Conservation (phyloP, 2,797 vertebrate species). For the Phoebastria nigripes region DNA sequence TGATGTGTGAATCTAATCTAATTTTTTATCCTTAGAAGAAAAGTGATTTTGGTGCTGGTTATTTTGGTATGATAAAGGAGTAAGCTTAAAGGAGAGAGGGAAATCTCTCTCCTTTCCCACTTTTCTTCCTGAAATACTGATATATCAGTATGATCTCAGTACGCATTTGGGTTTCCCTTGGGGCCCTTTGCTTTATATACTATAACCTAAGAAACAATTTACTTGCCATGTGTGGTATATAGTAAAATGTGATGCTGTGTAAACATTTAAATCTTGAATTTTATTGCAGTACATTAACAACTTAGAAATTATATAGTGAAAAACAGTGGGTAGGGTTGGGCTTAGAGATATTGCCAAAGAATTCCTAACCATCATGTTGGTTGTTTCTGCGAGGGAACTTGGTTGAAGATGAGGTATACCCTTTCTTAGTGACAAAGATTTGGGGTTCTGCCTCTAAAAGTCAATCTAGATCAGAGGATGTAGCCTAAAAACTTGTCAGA, state of each 20-base stretch:
- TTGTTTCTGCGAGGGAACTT: not conserved
- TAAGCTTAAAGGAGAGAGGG: not conserved
- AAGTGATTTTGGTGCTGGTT: not conserved
- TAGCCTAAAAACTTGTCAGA: constrained; percentile 31
- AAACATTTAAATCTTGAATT: not conserved
- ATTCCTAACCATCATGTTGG: not conserved
- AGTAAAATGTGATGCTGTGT: not conserved
- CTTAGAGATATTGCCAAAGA: not conserved
- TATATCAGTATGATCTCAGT: not conserved
- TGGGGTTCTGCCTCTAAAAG: not conserved
- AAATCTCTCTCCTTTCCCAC: not conserved
- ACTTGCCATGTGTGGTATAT: not conserved
- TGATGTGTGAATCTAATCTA: not conserved
- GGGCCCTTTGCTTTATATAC: not conserved
- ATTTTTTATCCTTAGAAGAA: not conserved
- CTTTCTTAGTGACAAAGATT: not conserved
- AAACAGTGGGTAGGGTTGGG: not conserved
- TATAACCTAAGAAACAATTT: not conserved
- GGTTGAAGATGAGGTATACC: not conserved
- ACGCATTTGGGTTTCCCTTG: not conserved
- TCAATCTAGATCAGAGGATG: not conserved
- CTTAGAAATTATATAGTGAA: not conserved
- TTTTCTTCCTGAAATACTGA: not conserved
- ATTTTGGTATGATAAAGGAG: not conserved
- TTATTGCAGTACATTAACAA: not conserved